Evolutionary conservation across 2,888 invertebrate genomes (phyloP).

Genomic region (Eupithecia exiguata): DNA sequence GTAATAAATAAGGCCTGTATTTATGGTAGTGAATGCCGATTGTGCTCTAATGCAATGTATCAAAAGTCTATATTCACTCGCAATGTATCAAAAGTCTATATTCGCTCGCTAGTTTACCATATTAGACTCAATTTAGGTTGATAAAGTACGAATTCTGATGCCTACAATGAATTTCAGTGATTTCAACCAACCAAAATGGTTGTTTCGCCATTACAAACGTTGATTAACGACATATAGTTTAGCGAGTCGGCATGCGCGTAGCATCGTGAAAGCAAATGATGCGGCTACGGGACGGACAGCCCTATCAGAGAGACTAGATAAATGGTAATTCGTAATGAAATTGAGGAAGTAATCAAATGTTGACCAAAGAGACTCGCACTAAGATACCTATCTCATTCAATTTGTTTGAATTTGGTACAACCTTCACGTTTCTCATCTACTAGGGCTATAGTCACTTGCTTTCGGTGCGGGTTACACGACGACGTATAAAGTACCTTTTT

Average conservation of each 20-base stretch:
- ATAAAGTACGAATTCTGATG: constrained; percentile 3
- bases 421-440: too few relatives aligned
- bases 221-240: constrained; percentile 57
- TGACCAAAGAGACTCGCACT: too few relatives aligned
- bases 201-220: constrained; percentile 44
- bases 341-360: too few relatives aligned
- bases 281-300: constrained; percentile 63
- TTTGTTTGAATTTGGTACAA: too few relatives aligned
- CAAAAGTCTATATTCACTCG: background rate
- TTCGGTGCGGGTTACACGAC: too few relatives aligned
- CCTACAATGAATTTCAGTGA: constrained; percentile 22
- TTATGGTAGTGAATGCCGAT: background rate
- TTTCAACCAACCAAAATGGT: constrained; percentile 18
- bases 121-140: constrained; percentile 13
- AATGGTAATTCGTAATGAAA: background rate
- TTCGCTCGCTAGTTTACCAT: constrained; percentile 1
- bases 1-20: too few relatives aligned
- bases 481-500: too few relatives aligned
- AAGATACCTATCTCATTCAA: too few relatives aligned
- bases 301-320: constrained; percentile 46
- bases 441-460: too few relatives aligned
- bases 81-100: background rate
- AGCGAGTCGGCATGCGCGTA: constrained; percentile 47
- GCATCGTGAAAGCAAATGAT: constrained; percentile 66
- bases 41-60: background rate